Conservation (phyloP, 2,797 vertebrate species). For the Myiotriccus ornatus region DNA sequence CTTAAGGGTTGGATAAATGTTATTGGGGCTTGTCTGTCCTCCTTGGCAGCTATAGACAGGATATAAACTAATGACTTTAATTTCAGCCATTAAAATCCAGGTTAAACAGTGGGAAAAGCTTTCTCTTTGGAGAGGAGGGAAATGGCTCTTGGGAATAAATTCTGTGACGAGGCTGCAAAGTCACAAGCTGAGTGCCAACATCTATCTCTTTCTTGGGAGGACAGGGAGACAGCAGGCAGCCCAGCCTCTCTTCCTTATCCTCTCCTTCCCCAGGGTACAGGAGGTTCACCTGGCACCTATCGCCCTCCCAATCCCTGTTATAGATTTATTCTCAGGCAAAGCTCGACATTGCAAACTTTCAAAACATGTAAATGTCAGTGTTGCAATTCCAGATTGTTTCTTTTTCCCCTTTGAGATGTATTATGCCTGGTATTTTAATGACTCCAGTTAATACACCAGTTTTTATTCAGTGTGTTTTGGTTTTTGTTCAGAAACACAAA, state of each 20-base stretch:
- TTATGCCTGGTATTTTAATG: neutral
- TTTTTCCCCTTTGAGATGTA: neutral
- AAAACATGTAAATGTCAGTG: neutral
- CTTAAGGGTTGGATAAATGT: neutral
- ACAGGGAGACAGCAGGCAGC: neutral
- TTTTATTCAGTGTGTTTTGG: neutral
- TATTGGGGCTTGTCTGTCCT: neutral
- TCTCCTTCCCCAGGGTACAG: neutral
- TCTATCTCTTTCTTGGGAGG: neutral
- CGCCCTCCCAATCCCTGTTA: fast-evolving
- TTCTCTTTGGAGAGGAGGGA: neutral
- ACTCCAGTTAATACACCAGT: neutral
- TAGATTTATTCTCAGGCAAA: neutral
- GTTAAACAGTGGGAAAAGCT: neutral
- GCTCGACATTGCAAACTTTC: neutral
- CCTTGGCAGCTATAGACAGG: neutral
- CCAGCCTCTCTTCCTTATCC: neutral
- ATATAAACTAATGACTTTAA: neutral
- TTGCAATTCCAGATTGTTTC: neutral
- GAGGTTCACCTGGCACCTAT: neutral
- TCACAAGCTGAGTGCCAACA: fast-evolving
- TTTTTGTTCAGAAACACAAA: conserved; percentile 12
- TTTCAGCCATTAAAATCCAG: neutral
- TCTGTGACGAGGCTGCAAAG: neutral
- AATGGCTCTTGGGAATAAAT: fast-evolving